These are phyloP conservation scores for Ichneumoninae sp. DNA, from an alignment of 2,888 invertebrate genomes.

Conservation along the genomic window DNA sequence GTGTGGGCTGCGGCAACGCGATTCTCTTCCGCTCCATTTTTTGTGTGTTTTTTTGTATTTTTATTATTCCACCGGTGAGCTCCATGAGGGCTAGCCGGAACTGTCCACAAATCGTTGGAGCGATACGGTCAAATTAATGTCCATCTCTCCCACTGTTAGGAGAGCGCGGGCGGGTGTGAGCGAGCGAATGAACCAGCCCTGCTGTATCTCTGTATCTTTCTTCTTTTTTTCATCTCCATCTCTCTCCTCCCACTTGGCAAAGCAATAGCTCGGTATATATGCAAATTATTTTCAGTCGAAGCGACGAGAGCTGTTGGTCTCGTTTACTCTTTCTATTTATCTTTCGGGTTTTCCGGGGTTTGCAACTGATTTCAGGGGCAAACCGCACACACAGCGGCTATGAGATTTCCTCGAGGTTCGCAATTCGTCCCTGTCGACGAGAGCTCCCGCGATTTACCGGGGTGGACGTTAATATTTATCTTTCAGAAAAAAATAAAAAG, in stretches of 20 bases:
- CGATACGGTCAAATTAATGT: slow-evolving; percentile 58
- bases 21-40: slow-evolving; percentile 52
- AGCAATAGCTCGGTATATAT: slow-evolving; percentile 27
- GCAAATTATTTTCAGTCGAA: slow-evolving; percentile 58
- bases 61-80: background rate
- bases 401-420: slow-evolving; percentile 23
- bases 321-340: slow-evolving; percentile 57
- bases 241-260: slow-evolving; percentile 10
- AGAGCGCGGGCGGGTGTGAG: slow-evolving; percentile 1
- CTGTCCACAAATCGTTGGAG: slow-evolving; percentile 59
- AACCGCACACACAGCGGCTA: slow-evolving; percentile 3
- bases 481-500: background rate
- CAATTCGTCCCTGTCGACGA: slow-evolving; percentile 15
- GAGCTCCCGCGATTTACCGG: background rate
- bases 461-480: slow-evolving; percentile 1
- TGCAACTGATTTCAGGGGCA: slow-evolving; percentile 37
- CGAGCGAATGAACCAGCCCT: background rate
- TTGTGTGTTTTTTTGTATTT: background rate
- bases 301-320: slow-evolving; percentile 35
- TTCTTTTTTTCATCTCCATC: background rate
- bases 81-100: slow-evolving; percentile 18
- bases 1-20: slow-evolving; percentile 5
- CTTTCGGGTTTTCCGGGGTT: slow-evolving; percentile 38
- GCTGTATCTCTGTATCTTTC: background rate
- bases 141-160: slow-evolving; percentile 38